phyloP scores from a whole-genome alignment of 1,140 invertebrate species.

The Meteorus sp. region DNA sequence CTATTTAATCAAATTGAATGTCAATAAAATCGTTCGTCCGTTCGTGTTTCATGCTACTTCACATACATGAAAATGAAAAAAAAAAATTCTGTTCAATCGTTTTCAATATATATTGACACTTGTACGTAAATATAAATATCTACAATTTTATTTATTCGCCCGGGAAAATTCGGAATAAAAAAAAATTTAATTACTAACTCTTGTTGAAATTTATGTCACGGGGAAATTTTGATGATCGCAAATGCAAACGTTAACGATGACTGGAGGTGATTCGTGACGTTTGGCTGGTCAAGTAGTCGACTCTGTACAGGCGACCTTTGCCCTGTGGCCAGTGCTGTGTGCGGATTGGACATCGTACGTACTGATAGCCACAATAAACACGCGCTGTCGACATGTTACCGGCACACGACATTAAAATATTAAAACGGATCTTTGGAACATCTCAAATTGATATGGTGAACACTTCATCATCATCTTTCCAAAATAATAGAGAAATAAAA shows the following conservation, averaged over 20 bases:
- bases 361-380: conserved; percentile 47
- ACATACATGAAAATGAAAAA: no score
- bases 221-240: conserved; percentile 23
- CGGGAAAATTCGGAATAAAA: background rate
- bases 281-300: conserved; percentile 46
- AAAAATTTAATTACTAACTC: no score
- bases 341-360: conserved; percentile 44
- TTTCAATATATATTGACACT: no score
- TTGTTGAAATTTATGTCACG: background rate
- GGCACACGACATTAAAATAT: conserved; percentile 3
- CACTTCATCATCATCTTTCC: no score
- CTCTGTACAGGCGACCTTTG: conserved; percentile 48
- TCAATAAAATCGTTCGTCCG: no score
- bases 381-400: conserved; percentile 47
- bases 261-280: conserved; percentile 46
- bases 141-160: no score
- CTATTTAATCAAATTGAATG: background rate
- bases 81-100: no score
- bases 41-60: background rate
- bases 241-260: conserved; percentile 40
- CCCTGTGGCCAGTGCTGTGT: conserved; percentile 40
- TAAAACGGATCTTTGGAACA: background rate
- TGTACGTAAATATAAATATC: no score
- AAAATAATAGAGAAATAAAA: no score
- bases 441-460: conserved; percentile 3